Conservation (phyloP, 1,140 invertebrate genomes). For the Drosophila subobscura region DNA sequence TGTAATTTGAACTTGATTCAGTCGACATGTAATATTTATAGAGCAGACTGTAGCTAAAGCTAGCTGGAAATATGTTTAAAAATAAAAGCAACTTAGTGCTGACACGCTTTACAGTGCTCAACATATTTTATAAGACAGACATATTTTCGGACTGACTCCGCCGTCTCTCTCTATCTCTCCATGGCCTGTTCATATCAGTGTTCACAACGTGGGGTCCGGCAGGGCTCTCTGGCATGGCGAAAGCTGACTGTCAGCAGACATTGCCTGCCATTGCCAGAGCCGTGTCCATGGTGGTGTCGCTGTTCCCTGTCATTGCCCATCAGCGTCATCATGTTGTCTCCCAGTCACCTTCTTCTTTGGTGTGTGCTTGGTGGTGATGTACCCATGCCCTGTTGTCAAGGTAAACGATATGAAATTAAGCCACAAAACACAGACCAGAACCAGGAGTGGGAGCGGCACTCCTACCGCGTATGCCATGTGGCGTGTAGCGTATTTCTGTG, state of each 20-base stretch:
- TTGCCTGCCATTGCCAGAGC: constrained; percentile 62
- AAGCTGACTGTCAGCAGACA: constrained; percentile 59
- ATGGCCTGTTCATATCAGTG: constrained; percentile 4
- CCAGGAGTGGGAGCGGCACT: neutral
- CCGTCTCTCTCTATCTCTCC: neutral
- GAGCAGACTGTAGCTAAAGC: too few relatives aligned
- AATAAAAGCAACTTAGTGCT: constrained; percentile 17
- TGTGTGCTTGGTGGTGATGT: constrained; percentile 1
- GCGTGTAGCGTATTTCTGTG: constrained; percentile 7
- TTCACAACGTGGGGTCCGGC: constrained; percentile 15
- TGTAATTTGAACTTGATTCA: neutral
- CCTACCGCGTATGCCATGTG: neutral
- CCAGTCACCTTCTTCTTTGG: constrained; percentile 2
- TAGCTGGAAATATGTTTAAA: constrained; percentile 1
- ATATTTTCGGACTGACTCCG: constrained; percentile 48
- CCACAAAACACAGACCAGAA: constrained; percentile 13
- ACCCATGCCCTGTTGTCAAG: constrained; percentile 39
- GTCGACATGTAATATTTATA: constrained; percentile 2
- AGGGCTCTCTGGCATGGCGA: constrained; percentile 20
- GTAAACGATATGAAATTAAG: constrained; percentile 54
- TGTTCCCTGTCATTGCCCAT: constrained; percentile 68
- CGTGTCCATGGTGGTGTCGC: constrained; percentile 55
- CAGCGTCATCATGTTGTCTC: constrained; percentile 38
- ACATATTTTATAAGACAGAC: constrained; percentile 69
- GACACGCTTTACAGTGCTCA: constrained; percentile 42